A percentile compares a stretch with the other conserved stretches of the same genome.
phyloP scores from a whole-genome alignment of 2,888 invertebrate species.

The Pristionchus arcanus region DNA sequence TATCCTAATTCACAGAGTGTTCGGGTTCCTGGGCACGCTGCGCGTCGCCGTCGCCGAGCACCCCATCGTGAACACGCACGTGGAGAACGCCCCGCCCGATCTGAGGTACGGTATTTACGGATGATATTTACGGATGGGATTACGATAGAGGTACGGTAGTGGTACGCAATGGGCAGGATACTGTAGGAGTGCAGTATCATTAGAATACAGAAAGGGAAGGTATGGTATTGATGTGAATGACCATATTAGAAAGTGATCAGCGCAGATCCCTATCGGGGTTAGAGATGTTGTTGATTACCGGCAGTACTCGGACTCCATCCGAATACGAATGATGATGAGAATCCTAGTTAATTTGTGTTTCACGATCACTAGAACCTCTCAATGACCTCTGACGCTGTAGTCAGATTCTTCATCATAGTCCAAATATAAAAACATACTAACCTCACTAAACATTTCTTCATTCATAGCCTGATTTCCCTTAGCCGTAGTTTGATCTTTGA shows the following conservation, averaged over 20 bases:
- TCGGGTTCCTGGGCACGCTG: conserved; percentile 91
- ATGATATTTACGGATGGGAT: neutral
- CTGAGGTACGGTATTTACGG: conserved; percentile 82
- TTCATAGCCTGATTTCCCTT: too few relatives aligned
- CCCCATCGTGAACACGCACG: conserved; percentile 93
- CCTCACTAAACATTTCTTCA: too few relatives aligned
- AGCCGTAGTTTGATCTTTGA: neutral
- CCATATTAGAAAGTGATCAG: too few relatives aligned
- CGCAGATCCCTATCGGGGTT: too few relatives aligned
- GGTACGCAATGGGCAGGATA: neutral
- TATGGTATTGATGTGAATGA: neutral
- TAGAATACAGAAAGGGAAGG: neutral
- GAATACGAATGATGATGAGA: too few relatives aligned
- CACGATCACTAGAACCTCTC: neutral
- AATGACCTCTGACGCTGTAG: too few relatives aligned
- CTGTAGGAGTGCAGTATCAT: too few relatives aligned
- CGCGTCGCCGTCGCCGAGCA: conserved; percentile 73
- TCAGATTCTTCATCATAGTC: neutral
- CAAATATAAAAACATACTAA: neutral
- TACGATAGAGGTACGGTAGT: neutral
- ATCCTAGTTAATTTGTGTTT: neutral
- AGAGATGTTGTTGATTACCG: too few relatives aligned
- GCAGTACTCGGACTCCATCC: too few relatives aligned
- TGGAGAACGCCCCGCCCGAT: conserved; percentile 91
- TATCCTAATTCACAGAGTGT: conserved; percentile 85